Base-by-base conservation (phyloP, 2,888 invertebrate genomes). In the Agrotis exclamationis region DNA sequence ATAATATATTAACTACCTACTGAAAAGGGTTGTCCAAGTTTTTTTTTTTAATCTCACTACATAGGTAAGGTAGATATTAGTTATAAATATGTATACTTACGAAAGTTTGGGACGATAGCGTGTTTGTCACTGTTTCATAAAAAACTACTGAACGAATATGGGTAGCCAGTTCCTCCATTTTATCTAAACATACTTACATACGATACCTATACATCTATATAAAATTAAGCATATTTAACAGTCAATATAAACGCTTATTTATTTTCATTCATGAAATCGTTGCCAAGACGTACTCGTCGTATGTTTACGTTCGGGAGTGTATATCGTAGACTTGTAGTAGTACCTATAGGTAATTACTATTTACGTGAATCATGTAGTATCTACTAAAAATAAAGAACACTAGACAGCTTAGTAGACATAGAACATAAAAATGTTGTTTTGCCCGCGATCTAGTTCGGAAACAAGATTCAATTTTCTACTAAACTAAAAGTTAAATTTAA, bases 261-360 rank as follows among this genome's bases (percentile, higher is more conserved):
- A 73, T 75, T 71, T 85, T 71, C 71, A 83, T 83, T 83, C 73
- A 83, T 70, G 58, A 74, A 58, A 56, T 47, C 62, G 60, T 76
- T 82, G 83, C 74, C 83, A 85, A 83, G 70, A 67, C 59, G 70
- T 63, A 74, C 53, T 54, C 65, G 39, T 56, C 54, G 60, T 57
- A n/a, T 84, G 79, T 85, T 83, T 84, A 84, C 83, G 70, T 76
- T 83, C 20, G 45, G 56, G 66, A 74, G 58, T 28, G 66, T 74
- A 76, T 56, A n/a, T 14, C 56, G 33, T 56, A 56, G 56, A 20
- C 56, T 33, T 58, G 71, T 78, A 67, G 58, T 80, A 63, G 45
- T 58, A 59, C 0, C 0, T 33, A 13, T 60, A 48, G 1, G 9
- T 65, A 50, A 13, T 50, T 20, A 80, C 54, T 64, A 62, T 73